Percentiles rank a stretch among this genome's conserved stretches.
Evolutionary conservation across 2,797 vertebrate genomes (phyloP).

Genomic region (Echiichthys vipera): DNA sequence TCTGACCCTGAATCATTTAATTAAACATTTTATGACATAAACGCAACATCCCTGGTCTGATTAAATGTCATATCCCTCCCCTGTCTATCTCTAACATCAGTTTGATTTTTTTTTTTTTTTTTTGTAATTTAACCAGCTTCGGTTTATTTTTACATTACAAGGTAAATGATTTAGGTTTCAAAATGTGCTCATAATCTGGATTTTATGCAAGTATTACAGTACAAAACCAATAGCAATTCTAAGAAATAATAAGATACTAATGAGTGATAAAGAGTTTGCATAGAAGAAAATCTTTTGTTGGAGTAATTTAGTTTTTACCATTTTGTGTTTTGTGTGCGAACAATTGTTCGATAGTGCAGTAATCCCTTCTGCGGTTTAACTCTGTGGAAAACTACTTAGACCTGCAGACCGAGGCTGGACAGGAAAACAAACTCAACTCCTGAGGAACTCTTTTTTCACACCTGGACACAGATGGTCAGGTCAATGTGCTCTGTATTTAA

Average conservation of each 20-base stretch:
- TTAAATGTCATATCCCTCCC: background rate
- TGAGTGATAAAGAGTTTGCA: background rate
- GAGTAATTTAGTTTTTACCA: background rate
- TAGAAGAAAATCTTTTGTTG: background rate
- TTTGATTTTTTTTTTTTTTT: too few species aligned
- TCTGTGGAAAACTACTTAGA: background rate
- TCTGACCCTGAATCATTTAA: too few species aligned
- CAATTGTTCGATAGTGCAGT: background rate
- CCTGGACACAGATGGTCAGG: background rate
- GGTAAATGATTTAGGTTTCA: background rate
- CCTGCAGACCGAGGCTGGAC: background rate
- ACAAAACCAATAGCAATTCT: background rate
- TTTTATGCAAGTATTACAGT: too few species aligned
- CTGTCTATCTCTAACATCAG: background rate
- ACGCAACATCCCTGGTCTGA: background rate
- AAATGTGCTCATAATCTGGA: background rate
- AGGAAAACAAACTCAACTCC: background rate
- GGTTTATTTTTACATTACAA: background rate
- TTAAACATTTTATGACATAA: background rate
- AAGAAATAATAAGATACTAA: background rate
- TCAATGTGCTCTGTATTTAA: background rate
- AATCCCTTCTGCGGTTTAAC: background rate
- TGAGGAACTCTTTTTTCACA: background rate
- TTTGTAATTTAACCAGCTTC: background rate
- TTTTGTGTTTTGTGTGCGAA: background rate